phyloP scores from a whole-genome alignment of 2,797 vertebrate genomes.

The Halcyon leucocephala region DNA sequence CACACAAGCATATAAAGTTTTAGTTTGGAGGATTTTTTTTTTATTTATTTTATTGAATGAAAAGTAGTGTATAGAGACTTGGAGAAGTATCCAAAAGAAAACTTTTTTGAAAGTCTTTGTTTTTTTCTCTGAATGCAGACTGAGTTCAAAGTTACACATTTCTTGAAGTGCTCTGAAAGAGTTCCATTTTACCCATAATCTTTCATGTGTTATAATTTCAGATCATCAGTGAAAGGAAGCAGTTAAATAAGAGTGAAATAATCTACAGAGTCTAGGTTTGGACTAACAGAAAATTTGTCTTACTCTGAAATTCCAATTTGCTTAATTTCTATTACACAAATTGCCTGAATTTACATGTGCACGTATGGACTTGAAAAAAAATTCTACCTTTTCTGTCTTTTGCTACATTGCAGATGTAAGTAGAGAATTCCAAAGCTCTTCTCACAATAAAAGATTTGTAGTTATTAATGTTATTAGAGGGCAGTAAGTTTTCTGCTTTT shows the following conservation, averaged over 20 bases:
- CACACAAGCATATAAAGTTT: neutral
- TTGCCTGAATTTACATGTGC: neutral
- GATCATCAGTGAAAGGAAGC: neutral
- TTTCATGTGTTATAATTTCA: neutral
- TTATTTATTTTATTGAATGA: neutral
- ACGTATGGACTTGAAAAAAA: neutral
- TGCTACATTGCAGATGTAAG: fast-evolving
- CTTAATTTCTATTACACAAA: neutral
- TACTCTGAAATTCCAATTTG: neutral
- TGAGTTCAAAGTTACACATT: neutral
- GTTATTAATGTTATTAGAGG: neutral
- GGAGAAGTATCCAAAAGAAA: neutral
- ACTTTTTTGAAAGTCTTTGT: neutral
- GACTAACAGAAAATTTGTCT: neutral
- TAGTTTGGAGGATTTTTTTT: neutral
- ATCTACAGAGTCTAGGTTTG: neutral
- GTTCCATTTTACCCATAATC: too few species aligned
- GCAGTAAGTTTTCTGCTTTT: neutral
- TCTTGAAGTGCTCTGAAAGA: neutral
- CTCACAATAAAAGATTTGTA: neutral
- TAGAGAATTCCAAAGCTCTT: neutral
- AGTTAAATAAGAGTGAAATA: neutral
- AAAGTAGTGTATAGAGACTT: neutral
- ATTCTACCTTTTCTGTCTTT: neutral
- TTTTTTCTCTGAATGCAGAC: neutral